Evolutionary conservation across 2,797 vertebrate genomes (phyloP), one percentile per base, ranked within the genome.

Genomic region (Cirrhinus mrigala): DNA sequence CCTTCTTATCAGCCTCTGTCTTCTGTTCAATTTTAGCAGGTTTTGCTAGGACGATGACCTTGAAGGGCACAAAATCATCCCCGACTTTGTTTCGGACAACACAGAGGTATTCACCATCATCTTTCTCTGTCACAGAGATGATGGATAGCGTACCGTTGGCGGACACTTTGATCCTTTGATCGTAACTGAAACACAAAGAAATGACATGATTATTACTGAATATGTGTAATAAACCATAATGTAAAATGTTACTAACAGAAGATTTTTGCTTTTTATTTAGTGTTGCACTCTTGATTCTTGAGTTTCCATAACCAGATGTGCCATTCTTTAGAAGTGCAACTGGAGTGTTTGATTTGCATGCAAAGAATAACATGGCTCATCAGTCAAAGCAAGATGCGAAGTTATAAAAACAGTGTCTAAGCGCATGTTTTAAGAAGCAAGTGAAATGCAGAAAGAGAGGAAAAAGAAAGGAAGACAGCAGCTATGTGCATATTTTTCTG

Each of bases 61-160:
- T 93, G 16, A 98, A 93, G 2, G 94, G 90, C 7, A 96, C 90
- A 0, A 96, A 97, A 90, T 98, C 98, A 20, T 98, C 97, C 0
- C 97, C 98, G 0, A 97, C 94, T 89, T 96, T 96, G 90, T 98
- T 98, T 1, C 97, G 94, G 1, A 97, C 97, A 58, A 97, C 93
- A 22, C 98, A 99, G 50, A 99, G 88, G 91, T 98, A 99, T 75
- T 98, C 96, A 0, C 98, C 98, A 0, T 94, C 91, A 82, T 99
- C 98, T 84, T 95, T 94, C 50, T 97, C 96, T 0, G 97, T 98
- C 81, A 97, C 94, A 0, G 96, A 91, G 2, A 87, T 91, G 29
- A 98, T 90, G 44, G 94, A 88, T 81, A 99, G 91, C 0, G 96
- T 96, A 33, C 98, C 97, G 0, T 99, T 99, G 87, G 89, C 46